Percentiles rank a stretch among this genome's conserved stretches.
Conservation (phyloP, 2,888 invertebrate species). For the Eupithecia tripunctaria region DNA sequence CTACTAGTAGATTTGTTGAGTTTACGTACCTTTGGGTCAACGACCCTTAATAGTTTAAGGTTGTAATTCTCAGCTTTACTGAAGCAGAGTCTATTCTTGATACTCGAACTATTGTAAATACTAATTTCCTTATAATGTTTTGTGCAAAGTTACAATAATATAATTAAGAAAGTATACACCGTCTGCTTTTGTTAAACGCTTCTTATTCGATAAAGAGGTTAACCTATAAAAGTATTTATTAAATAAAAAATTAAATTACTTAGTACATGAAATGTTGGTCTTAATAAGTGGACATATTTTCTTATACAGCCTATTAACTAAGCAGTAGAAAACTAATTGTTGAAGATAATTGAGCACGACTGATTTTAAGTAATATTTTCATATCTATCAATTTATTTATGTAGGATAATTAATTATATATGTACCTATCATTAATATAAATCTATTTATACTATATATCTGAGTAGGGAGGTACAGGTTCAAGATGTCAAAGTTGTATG, state of each 20-base stretch:
- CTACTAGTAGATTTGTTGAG: conserved; percentile 12
- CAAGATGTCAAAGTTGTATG: conserved; percentile 42
- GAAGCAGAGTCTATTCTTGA: conserved; percentile 76
- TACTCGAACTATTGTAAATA: conserved; percentile 78
- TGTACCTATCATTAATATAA: conserved; percentile 27
- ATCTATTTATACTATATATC: neutral
- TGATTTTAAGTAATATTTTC: conserved; percentile 58
- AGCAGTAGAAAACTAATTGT: conserved; percentile 18
- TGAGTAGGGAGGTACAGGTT: conserved; percentile 1
- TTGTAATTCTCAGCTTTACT: conserved; percentile 60
- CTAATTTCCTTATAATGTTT: conserved; percentile 58
- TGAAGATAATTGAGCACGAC: conserved; percentile 56
- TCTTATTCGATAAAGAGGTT: conserved; percentile 2
- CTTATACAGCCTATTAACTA: conserved; percentile 7
- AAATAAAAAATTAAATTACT: neutral
- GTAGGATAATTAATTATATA: conserved; percentile 41
- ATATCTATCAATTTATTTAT: conserved; percentile 49
- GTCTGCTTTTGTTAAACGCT: conserved; percentile 44
- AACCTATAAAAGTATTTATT: neutral
- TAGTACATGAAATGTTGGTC: conserved; percentile 7
- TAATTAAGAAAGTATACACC: conserved; percentile 41
- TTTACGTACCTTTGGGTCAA: conserved; percentile 36
- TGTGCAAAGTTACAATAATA: conserved; percentile 47
- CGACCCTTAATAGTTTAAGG: conserved; percentile 50
- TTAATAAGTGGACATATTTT: conserved; percentile 15